These are phyloP conservation scores for Plecturocebus donacophilus DNA, from an alignment of 2,113 vertebrate species.

Conservation along the genomic window DNA sequence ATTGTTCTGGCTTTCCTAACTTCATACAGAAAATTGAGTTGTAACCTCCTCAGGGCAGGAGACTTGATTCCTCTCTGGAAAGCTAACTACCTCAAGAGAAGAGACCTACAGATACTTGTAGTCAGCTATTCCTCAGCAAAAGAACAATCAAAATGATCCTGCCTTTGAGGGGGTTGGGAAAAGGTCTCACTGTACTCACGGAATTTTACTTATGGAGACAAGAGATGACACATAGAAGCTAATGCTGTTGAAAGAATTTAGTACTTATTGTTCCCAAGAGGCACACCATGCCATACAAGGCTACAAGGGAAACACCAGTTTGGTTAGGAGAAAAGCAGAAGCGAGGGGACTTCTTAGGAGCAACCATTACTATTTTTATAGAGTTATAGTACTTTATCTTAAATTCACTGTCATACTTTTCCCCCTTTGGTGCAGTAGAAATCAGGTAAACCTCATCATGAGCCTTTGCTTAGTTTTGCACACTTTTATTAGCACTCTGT, in stretches of 20 bases:
- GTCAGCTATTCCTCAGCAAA: not conserved
- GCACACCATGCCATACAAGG: not conserved
- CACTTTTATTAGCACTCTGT: not conserved
- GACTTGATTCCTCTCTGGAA: not conserved
- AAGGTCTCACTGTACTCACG: not conserved
- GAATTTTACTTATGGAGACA: not conserved
- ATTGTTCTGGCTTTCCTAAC: not conserved
- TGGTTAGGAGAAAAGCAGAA: not conserved
- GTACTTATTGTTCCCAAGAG: not conserved
- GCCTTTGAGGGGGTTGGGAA: not conserved
- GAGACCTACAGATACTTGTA: not conserved
- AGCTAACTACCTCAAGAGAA: not conserved
- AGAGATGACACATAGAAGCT: not conserved
- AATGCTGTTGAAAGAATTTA: not conserved
- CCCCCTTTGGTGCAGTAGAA: not conserved
- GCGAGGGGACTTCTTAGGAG: not conserved
- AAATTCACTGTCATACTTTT: not conserved
- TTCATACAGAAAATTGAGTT: not conserved
- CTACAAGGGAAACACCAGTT: not conserved
- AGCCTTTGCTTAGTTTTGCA: not conserved
- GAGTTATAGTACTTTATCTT: not conserved
- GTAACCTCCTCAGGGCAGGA: not conserved
- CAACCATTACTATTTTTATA: not conserved
- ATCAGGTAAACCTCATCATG: not conserved
- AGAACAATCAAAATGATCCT: not conserved